Percentiles rank a stretch among this genome's conserved stretches.
phyloP scores from a whole-genome alignment of 2,113 vertebrate genomes.

The Malurus elegans region DNA sequence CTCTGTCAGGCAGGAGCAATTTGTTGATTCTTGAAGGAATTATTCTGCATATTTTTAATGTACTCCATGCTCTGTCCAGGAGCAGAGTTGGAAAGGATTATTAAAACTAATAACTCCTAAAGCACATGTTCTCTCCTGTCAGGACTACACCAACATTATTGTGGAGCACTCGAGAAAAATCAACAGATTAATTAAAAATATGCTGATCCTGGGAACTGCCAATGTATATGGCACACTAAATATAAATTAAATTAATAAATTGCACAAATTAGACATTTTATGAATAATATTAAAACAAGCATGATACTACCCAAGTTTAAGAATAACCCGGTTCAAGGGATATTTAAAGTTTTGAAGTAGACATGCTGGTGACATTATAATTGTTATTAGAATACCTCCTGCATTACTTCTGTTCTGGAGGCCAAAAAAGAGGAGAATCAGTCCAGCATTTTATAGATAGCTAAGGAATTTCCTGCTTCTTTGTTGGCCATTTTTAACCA shows the following conservation, averaged over 20 bases:
- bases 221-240: not conserved
- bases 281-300: not conserved
- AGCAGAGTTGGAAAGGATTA: not conserved
- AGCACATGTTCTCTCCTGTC: not conserved
- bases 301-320: not conserved
- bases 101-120: not conserved
- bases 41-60: not conserved
- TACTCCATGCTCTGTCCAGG: not conserved
- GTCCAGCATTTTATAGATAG: not conserved
- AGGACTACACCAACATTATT: not conserved
- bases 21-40: not conserved
- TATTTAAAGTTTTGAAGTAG: not conserved
- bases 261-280: not conserved
- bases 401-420: constrained; percentile 15
- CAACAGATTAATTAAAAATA: not conserved
- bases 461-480: not conserved
- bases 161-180: not conserved
- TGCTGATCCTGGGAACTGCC: not conserved
- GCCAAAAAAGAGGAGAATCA: not conserved
- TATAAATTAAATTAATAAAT: not conserved
- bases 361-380: not conserved
- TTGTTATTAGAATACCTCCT: not conserved
- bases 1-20: not conserved
- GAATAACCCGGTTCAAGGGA: not conserved
- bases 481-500: not conserved